phyloP scores from a whole-genome alignment of 2,888 invertebrate species.

The Anaspis maculata region DNA sequence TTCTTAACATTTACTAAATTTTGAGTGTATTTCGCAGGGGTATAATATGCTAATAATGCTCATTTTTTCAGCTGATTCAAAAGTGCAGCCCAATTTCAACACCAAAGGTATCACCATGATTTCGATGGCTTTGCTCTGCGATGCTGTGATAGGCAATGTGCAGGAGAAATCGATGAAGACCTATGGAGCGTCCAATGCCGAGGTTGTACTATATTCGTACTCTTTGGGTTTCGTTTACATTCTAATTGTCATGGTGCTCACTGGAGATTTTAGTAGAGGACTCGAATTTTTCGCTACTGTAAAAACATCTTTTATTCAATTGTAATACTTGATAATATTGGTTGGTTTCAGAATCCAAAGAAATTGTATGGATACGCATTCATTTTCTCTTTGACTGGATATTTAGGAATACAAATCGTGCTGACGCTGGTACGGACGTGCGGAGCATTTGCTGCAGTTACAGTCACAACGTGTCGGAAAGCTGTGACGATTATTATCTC shows the following conservation, averaged over 20 bases:
- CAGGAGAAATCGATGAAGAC: conserved; percentile 93
- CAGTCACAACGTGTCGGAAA: conserved; percentile 85
- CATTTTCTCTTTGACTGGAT: conserved; percentile 81
- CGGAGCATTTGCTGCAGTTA: conserved; percentile 89
- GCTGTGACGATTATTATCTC: conserved; percentile 88
- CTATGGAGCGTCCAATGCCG: conserved; percentile 75
- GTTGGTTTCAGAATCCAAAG: conserved; percentile 52
- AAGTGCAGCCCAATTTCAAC: conserved; percentile 67
- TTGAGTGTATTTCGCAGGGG: no score
- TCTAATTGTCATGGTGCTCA: conserved; percentile 59
- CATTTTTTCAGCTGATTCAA: conserved; percentile 62
- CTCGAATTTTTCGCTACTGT: conserved; percentile 71
- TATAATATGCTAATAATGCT: no score
- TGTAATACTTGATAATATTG: conserved; percentile 18
- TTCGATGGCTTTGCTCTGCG: conserved; percentile 80
- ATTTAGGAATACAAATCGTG: conserved; percentile 89
- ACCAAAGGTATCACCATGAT: conserved; percentile 65
- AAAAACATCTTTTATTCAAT: conserved; percentile 21
- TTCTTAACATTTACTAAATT: not conserved
- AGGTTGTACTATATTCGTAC: conserved; percentile 90
- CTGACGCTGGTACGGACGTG: conserved; percentile 79
- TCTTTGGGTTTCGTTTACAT: conserved; percentile 80
- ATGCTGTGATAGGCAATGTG: conserved; percentile 93
- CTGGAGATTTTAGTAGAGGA: conserved; percentile 68
- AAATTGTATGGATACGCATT: conserved; percentile 79